Evolutionary conservation across 2,888 invertebrate genomes (phyloP), one percentile per base, ranked within the genome.

Genomic region (Tachina fera): DNA sequence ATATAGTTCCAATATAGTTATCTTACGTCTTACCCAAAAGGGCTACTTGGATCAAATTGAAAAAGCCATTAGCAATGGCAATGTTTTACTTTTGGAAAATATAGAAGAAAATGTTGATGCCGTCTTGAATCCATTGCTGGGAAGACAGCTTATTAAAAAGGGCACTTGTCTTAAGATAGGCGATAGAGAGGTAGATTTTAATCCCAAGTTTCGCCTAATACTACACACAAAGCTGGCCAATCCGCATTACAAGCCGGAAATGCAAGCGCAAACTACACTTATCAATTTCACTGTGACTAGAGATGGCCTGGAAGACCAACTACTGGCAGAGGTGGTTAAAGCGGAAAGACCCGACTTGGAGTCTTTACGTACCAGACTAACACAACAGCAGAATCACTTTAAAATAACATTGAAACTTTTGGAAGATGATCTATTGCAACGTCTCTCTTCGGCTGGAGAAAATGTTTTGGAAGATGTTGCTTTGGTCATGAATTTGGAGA

Each of bases 161-260:
- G 98, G 98, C 79, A 95, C 94, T 63, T 95, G 94, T 41, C 94
- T 96, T 13, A 95, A 97, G 94, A 96, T 98, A 87, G 98, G 98
- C 2, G 98, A 98, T 91, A 96, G 96, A 90, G 98, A 98, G 93
- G 95, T 98, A 43, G 98, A 98, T 91, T 98, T 95, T 92, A 95
- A 97, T 93, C 95, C 95, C 0, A 94, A 94, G 65, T 98, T 98
- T 93, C 95, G 96, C 11, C 93, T 98, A 6, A 95, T 98, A 87
- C 92, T 98, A 0, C 98, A 98, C 91, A 98, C 98, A 0, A 98
- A 98, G 93, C 93, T 98, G 84, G 98, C 97, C 1, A 98, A 98
- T 93, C 98, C 98, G 0, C 98, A 98, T 93, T 98, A 98, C 91
- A 97, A 98, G 91, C 98, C 98, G 0, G 98, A 98, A 93, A 97